Percentiles rank a stretch among this genome's conserved stretches.
Evolutionary conservation across 2,888 invertebrate genomes (phyloP).

Genomic region (Tinea trinotella): DNA sequence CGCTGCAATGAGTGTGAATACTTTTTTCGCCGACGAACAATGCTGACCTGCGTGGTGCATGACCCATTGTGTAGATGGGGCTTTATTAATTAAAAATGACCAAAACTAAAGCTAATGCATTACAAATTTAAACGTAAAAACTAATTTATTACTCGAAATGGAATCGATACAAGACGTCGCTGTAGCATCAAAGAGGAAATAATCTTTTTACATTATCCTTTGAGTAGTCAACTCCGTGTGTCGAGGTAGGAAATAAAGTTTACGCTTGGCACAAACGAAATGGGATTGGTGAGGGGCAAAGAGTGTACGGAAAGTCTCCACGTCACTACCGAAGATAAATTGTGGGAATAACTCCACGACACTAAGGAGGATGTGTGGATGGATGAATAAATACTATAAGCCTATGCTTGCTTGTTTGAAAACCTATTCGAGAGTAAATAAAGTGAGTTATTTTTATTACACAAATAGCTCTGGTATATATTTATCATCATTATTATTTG

Average conservation of each 20-base stretch:
- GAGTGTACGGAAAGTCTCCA: constrained; percentile 34
- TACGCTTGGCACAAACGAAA: constrained; percentile 26
- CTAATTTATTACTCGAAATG: background rate
- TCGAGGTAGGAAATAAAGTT: constrained; percentile 26
- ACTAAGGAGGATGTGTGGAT: constrained; percentile 9
- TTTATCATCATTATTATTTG: no score
- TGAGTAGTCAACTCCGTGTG: constrained; percentile 28
- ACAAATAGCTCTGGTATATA: no score
- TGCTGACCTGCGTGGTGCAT: no score
- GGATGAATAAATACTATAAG: constrained; percentile 9
- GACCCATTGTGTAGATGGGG: no score
- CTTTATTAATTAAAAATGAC: no score
- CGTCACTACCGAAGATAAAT: constrained; percentile 36
- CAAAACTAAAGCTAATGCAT: background rate
- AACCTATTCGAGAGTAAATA: background rate
- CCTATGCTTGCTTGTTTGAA: background rate
- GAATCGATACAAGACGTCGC: background rate
- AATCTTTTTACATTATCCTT: constrained; percentile 31
- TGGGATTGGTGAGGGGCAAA: constrained; percentile 31
- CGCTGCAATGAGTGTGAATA: no score
- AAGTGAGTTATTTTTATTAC: background rate
- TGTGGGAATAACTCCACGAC: constrained; percentile 32
- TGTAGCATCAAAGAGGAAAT: constrained; percentile 19
- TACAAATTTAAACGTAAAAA: background rate
- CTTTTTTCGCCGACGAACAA: no score